Base-by-base conservation (phyloP, 1,140 invertebrate genomes). In the Nixonia krombeini region DNA sequence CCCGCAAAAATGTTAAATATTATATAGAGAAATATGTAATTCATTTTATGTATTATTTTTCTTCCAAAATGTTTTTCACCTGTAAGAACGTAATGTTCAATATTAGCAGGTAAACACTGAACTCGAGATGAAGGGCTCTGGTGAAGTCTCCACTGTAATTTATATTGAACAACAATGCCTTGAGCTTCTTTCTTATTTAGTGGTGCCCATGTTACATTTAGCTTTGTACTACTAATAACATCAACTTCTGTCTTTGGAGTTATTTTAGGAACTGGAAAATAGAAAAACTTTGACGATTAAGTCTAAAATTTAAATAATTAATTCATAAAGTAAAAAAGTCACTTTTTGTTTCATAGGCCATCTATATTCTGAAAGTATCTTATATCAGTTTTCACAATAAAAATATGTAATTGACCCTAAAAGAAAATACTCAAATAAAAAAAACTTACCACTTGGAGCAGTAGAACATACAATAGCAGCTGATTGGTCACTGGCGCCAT, bases 401-500 rank as follows among this genome's bases (percentile, higher is more conserved):
- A 31, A 8, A 21, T 28, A 1, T 9, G n/a, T 16, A 37, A 33
- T 37, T 49, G 29, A 23, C n/a, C n/a, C n/a, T n/a, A 10, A 13
- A 18, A 21, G 17, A 31, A 1, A 38, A 62, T 35, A 26, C 45
- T 21, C 44, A 26, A 23, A 61, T 15, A 42, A 51, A 21, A 33
- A 62, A 21, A 33, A 62, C 74, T 76, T 76, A 91, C 90, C 87
- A 77, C 87, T 86, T 71, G 88, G 87, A 63, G 83, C 84, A 25
- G 90, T 91, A 56, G 84, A 79, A 76, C 90, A 90, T 28, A 86
- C 81, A 49, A 91, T 86, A 57, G 81, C 82, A 37, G 88, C 82
- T 1, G 89, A 91, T 51, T 87, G 87, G 70, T 90, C 88, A 67
- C 90, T 90, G 15, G 89, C 87, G 57, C 86, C 87, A 73, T 84